Percentiles rank a stretch among this genome's conserved stretches.
Conservation (phyloP, 2,797 vertebrate species). For the Anguilla pacifica region DNA sequence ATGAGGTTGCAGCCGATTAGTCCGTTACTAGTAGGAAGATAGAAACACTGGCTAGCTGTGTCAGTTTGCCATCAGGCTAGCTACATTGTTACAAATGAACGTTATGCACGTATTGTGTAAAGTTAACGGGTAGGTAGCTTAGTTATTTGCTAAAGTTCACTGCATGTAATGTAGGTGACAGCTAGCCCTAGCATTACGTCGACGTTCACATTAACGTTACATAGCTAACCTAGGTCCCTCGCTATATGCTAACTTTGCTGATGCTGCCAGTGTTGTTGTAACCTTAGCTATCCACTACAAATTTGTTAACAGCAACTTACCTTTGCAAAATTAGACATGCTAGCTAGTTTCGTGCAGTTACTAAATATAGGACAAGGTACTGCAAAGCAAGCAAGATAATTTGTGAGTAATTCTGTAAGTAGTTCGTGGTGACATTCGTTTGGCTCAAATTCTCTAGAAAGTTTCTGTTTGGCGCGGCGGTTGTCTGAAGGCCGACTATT, state of each 20-base stretch:
- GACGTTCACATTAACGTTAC: background rate
- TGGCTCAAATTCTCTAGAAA: background rate
- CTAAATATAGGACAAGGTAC: too few species aligned
- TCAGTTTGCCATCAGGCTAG: background rate
- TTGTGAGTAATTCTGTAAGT: background rate
- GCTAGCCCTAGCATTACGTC: background rate
- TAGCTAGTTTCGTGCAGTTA: background rate
- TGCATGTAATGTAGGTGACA: background rate
- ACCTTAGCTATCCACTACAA: background rate
- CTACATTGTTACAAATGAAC: background rate
- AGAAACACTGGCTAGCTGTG: background rate
- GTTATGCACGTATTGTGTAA: background rate
- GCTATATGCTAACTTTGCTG: background rate
- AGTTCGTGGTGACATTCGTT: background rate
- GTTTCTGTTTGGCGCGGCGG: conserved; percentile 15
- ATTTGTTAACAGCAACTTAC: conserved; percentile 12
- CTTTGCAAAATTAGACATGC: conserved; percentile 32
- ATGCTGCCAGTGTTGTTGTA: too few species aligned
- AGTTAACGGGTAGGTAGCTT: background rate
- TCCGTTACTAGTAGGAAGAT: too few species aligned
- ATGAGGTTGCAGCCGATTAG: too few species aligned
- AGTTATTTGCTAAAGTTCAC: background rate
- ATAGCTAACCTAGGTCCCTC: background rate
- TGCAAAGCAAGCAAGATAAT: too few species aligned
- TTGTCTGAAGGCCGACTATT: background rate